Percentiles rank a stretch among this genome's conserved stretches.
These are phyloP conservation scores for Coccyzus lansbergi DNA, from an alignment of 2,797 vertebrate species.

Conservation along the genomic window DNA sequence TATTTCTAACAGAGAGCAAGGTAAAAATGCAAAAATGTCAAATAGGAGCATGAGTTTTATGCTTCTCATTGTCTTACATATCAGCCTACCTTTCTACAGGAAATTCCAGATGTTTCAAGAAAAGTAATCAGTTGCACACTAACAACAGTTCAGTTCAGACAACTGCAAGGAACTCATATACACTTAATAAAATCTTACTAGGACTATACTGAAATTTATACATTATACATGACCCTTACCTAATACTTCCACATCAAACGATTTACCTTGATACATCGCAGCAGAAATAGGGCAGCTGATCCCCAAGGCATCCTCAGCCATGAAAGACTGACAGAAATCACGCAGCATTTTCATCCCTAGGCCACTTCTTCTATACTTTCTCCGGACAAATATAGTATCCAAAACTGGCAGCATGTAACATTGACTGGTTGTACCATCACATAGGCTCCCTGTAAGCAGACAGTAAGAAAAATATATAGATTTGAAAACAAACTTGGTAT, in stretches of 20 bases:
- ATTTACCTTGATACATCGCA: constrained; percentile 88
- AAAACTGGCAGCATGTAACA: constrained; percentile 89
- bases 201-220: neutral
- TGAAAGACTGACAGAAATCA: constrained; percentile 88
- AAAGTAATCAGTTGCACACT: neutral
- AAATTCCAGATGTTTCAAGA: constrained; percentile 16
- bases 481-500: neutral
- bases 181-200: neutral
- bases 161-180: constrained; percentile 1
- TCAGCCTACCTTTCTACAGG: neutral
- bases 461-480: neutral
- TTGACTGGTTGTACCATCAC: constrained; percentile 71
- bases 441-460: constrained; percentile 83
- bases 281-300: constrained; percentile 88
- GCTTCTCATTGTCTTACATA: neutral
- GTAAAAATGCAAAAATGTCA: neutral
- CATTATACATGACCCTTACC: constrained; percentile 31
- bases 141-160: neutral
- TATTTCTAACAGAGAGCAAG: neutral
- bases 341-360: constrained; percentile 85
- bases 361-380: constrained; percentile 80
- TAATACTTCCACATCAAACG: neutral
- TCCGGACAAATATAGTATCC: constrained; percentile 88
- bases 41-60: neutral
- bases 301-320: constrained; percentile 83